Conservation (phyloP, 1,140 invertebrate species). For the Leptopilina clavipes region DNA sequence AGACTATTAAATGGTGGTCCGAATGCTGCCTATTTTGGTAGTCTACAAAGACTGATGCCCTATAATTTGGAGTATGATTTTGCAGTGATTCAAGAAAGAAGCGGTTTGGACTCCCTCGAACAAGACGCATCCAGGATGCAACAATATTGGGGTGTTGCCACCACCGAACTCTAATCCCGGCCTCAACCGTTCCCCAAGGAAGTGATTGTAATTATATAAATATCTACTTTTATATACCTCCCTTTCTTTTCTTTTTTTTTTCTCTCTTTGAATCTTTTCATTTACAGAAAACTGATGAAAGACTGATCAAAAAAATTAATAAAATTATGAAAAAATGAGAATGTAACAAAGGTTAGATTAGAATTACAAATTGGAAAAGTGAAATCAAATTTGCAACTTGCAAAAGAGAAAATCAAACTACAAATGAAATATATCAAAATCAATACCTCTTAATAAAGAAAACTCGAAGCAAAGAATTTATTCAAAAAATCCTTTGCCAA, state of each 20-base stretch:
- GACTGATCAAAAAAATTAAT: slow-evolving; percentile 7
- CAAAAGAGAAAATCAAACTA: no score
- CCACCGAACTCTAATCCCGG: slow-evolving; percentile 81
- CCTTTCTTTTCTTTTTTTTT: background rate
- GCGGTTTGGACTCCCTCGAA: slow-evolving; percentile 82
- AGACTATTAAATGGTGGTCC: slow-evolving; percentile 81
- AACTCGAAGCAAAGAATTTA: no score
- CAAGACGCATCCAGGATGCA: slow-evolving; percentile 85
- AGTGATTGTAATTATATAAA: background rate
- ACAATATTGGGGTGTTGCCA: slow-evolving; percentile 90
- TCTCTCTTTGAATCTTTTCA: background rate
- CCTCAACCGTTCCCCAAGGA: background rate
- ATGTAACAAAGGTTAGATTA: no score
- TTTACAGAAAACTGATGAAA: background rate
- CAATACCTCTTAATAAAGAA: no score
- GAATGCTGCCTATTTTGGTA: slow-evolving; percentile 90
- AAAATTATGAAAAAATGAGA: no score
- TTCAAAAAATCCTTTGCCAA: no score
- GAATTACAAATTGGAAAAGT: no score
- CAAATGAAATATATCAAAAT: no score
- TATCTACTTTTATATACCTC: background rate
- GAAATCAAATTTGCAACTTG: no score
- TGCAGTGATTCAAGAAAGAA: slow-evolving; percentile 85
- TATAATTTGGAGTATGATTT: slow-evolving; percentile 91
- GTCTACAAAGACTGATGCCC: slow-evolving; percentile 87